A percentile compares a stretch with the other conserved stretches of the same genome.
phyloP scores from a whole-genome alignment of 2,797 vertebrate genomes.

The Anableps anableps region DNA sequence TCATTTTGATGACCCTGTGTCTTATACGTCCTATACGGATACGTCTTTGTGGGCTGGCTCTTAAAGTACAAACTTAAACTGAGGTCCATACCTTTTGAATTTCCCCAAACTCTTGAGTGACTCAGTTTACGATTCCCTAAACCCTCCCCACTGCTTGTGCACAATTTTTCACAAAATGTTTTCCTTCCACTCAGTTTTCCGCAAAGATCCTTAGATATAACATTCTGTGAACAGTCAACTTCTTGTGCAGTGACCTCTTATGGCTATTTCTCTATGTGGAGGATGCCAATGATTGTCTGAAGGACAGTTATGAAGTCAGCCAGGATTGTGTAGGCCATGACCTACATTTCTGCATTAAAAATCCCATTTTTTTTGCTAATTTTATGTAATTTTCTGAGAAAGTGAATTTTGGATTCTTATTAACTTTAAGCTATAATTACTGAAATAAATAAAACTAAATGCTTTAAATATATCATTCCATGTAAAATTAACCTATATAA shows the following conservation, averaged over 20 bases:
- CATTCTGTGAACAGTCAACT: neutral
- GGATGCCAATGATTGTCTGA: neutral
- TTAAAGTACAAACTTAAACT: neutral
- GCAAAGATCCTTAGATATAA: neutral
- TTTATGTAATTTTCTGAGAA: neutral
- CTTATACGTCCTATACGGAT: too few relatives aligned
- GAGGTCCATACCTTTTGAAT: neutral
- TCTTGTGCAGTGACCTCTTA: neutral
- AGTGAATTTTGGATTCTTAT: neutral
- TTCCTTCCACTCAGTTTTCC: neutral
- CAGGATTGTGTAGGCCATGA: neutral
- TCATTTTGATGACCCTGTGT: neutral
- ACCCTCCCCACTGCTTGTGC: too few relatives aligned
- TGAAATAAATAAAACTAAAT: neutral
- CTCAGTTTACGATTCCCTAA: too few relatives aligned
- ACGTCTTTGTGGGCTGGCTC: neutral
- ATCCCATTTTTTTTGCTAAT: neutral
- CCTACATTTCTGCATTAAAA: neutral
- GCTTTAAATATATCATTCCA: neutral
- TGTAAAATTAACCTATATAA: neutral
- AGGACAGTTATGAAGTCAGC: neutral
- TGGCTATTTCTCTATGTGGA: neutral
- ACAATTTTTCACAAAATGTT: neutral
- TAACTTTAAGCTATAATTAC: too few relatives aligned
- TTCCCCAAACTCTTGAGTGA: too few relatives aligned